Percentiles rank a stretch among this genome's conserved stretches.
phyloP scores from a whole-genome alignment of 2,797 vertebrate species.

The Gymnopithys bicolor region DNA sequence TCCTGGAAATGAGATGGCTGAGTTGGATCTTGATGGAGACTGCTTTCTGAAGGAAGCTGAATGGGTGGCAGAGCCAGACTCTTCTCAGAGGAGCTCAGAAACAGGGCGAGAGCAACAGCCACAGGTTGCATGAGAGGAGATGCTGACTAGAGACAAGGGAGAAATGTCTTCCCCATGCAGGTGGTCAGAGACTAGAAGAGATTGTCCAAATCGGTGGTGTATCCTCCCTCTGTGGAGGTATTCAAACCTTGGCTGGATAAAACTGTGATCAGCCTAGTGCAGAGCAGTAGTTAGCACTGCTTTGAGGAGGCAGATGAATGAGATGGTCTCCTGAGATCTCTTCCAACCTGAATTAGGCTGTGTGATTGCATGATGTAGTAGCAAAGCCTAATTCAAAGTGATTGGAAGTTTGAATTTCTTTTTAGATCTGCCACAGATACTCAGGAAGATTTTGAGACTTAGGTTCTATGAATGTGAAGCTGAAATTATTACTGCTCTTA shows the following conservation, averaged over 20 bases:
- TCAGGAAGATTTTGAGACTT: neutral
- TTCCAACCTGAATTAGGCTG: neutral
- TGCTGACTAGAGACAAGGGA: neutral
- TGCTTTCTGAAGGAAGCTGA: neutral
- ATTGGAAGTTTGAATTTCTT: neutral
- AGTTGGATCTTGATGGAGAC: neutral
- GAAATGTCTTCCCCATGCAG: neutral
- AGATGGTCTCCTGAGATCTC: neutral
- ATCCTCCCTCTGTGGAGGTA: neutral
- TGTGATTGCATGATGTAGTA: neutral
- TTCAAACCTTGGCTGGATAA: neutral
- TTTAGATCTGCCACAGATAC: constrained; percentile 19
- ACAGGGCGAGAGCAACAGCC: neutral
- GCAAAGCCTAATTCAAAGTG: neutral
- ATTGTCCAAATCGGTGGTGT: neutral
- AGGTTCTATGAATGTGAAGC: neutral
- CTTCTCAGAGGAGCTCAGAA: neutral
- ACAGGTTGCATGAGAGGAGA: neutral
- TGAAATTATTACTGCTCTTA: neutral
- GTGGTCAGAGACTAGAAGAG: neutral
- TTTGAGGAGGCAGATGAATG: neutral
- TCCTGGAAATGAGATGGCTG: neutral
- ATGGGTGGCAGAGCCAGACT: neutral
- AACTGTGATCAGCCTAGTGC: neutral
- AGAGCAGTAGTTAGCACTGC: neutral